Base-by-base conservation (phyloP, 2,888 invertebrate species). In the Meteorus colon region DNA sequence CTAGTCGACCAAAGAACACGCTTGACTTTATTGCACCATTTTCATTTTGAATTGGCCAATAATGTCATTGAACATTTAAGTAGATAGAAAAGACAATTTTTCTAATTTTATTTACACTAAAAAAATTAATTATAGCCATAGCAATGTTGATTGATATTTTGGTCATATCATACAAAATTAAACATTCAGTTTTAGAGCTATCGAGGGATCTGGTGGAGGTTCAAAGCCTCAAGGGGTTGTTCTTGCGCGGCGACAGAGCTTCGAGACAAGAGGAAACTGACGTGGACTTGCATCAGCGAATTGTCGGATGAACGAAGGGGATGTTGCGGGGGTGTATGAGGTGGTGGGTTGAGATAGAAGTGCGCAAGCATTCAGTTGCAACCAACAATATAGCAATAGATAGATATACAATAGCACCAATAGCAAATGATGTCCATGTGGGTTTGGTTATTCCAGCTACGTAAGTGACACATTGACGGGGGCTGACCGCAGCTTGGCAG, bases 391-490 rank as follows among this genome's bases (percentile, higher is more conserved):
- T 19, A 55, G 24, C 19, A 55, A 19, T 55, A 55, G 8, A 19
- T 55, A 19, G n/a, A 55, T 55, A 55, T 55, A 48, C 16, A n/a
- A 55, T 24, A 41, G 19, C 19, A 55, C 55, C 55, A 55, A 55
- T 55, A 55, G 55, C 55, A 55, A 55, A 55, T 24, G 19, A 55
- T 55, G 55, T 55, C 55, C 55, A 84, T 83, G 85, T 82, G 84
- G 85, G 83, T 85, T 86, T 83, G 83, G 85, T 76, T 86, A 87
- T 87, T 87, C 86, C 82, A 81, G 85, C 84, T 85, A 87, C 85
- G 84, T 89, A 89, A 89, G 89, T 89, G 89, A 89, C 89, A 89
- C 88, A 89, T 89, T 89, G 89, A 89, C 88, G 88, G 86, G 86
- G 86, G 82, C 87, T 88, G 88, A 88, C 88, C 88, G 83, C 88